Conservation (phyloP, 2,888 invertebrate genomes). For the Polydesmus complanatus region DNA sequence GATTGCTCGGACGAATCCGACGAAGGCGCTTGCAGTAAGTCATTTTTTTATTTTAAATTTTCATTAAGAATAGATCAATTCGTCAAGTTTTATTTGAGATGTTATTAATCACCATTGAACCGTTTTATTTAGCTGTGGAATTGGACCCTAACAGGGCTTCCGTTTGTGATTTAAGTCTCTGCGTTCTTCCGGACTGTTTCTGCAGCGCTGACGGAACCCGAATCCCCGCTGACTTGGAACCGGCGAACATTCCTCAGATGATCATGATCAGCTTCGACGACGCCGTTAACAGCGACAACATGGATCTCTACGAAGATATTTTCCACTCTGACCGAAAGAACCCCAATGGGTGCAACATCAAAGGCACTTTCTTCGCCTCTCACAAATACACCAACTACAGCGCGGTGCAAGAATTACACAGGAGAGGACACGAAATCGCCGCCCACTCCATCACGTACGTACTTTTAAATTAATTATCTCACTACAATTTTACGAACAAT, state of each 20-base stretch:
- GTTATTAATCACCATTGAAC: not conserved
- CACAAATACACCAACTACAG: conserved; percentile 31
- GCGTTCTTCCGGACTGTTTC: conserved; percentile 30
- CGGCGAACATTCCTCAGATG: conserved; percentile 28
- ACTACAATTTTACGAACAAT: not conserved
- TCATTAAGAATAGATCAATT: no score
- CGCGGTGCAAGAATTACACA: conserved; percentile 30
- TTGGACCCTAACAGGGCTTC: conserved; percentile 29
- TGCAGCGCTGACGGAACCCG: conserved; percentile 30
- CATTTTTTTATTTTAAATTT: not conserved
- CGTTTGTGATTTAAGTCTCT: conserved; percentile 27
- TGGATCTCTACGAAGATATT: conserved; percentile 29
- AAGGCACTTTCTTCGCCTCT: conserved; percentile 29
- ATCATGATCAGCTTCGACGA: conserved; percentile 30
- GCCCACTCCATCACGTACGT: conserved; percentile 71
- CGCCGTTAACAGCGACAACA: conserved; percentile 30
- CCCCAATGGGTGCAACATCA: conserved; percentile 29
- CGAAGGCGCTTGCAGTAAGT: conserved; percentile 90
- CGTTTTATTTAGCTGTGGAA: conserved; percentile 24
- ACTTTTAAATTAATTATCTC: no score
- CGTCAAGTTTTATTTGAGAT: not conserved
- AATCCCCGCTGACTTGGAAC: conserved; percentile 28
- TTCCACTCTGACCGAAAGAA: conserved; percentile 27
- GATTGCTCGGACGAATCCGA: conserved; percentile 91
- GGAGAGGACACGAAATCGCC: conserved; percentile 79